Conservation (phyloP, 2,113 vertebrate species). For the Sturnira hondurensis region DNA sequence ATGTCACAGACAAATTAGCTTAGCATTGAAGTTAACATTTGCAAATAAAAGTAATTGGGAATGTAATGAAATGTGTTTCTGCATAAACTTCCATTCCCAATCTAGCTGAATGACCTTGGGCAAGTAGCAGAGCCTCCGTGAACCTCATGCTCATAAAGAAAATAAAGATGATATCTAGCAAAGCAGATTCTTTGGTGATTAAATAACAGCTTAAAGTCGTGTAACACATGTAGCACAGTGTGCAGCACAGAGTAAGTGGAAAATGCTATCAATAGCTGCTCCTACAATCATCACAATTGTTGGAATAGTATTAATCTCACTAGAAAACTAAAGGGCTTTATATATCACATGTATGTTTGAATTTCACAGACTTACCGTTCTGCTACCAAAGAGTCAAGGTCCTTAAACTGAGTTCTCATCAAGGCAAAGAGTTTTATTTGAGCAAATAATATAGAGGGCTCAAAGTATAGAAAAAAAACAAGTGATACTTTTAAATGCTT, state of each 20-base stretch:
- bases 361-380: not conserved
- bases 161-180: not conserved
- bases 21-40: not conserved
- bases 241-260: not conserved
- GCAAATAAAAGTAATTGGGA: not conserved
- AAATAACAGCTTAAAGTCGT: not conserved
- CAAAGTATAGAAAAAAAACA: not conserved
- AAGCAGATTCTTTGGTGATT: not conserved
- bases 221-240: not conserved
- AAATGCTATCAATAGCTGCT: not conserved
- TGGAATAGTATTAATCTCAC: not conserved
- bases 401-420: not conserved
- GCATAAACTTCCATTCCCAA: not conserved
- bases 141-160: not conserved
- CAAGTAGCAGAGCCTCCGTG: not conserved
- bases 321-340: not conserved
- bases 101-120: not conserved
- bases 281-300: not conserved
- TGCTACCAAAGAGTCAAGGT: not conserved
- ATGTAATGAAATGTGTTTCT: not conserved
- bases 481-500: not conserved
- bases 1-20: not conserved
- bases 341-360: not conserved
- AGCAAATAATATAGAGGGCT: not conserved
- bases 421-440: constrained; percentile 7